These are phyloP conservation scores for Microplitis mediator DNA, from an alignment of 1,140 invertebrate genomes.

Conservation along the genomic window DNA sequence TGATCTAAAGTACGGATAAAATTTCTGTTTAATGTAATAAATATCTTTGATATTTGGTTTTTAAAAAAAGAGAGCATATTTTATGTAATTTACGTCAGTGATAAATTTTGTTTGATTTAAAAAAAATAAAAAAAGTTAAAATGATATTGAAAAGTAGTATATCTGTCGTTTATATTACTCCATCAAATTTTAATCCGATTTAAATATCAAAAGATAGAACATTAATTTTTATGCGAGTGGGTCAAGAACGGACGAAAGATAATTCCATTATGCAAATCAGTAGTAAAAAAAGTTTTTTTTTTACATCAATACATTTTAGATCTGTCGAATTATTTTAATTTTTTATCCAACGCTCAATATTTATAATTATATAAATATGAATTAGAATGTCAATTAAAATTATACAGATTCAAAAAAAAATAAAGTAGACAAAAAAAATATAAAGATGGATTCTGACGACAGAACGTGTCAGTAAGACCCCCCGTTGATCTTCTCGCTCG, in stretches of 20 bases:
- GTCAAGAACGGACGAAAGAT: background rate
- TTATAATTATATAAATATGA: background rate
- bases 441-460: background rate
- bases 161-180: background rate
- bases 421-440: background rate
- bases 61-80: too few species aligned
- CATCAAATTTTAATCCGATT: constrained; percentile 1
- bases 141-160: background rate
- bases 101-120: too few species aligned
- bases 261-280: background rate
- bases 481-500: background rate
- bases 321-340: background rate
- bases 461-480: background rate
- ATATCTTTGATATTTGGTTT: too few species aligned
- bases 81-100: too few species aligned
- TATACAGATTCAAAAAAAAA: background rate
- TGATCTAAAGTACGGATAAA: too few species aligned
- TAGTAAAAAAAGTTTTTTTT: background rate
- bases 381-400: background rate
- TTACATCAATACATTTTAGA: background rate
- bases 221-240: constrained; percentile 6
- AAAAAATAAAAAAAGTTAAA: too few species aligned
- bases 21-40: too few species aligned
- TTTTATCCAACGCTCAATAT: background rate
- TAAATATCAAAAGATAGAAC: constrained; percentile 4